A percentile compares a stretch with the other conserved stretches of the same genome.
These are phyloP conservation scores for Corythornis madagascariensis DNA, from an alignment of 2,113 vertebrate genomes.

Conservation along the genomic window DNA sequence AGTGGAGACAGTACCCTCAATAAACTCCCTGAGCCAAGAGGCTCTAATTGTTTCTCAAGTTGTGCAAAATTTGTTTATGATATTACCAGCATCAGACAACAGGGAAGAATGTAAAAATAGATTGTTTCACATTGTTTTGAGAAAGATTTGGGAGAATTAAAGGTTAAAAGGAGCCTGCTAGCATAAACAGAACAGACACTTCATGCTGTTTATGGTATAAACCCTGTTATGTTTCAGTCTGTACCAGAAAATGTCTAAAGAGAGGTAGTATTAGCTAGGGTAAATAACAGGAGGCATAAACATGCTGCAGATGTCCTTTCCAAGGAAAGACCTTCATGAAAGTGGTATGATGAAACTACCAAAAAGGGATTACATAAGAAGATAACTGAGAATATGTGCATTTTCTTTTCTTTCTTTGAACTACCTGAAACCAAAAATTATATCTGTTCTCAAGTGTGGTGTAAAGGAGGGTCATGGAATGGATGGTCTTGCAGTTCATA, in stretches of 20 bases:
- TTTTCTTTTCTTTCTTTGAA: background rate
- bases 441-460: background rate
- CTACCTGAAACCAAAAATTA: background rate
- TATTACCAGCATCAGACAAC: background rate
- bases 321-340: background rate
- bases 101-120: background rate
- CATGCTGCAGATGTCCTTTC: background rate
- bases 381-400: background rate
- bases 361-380: background rate
- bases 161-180: background rate
- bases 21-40: background rate
- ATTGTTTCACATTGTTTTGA: background rate
- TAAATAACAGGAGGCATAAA: background rate
- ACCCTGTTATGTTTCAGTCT: background rate
- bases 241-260: background rate
- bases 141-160: conserved; percentile 2
- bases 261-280: background rate
- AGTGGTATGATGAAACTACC: background rate
- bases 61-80: background rate
- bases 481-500: background rate
- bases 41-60: background rate
- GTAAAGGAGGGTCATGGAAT: background rate
- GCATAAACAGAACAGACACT: background rate
- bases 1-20: background rate
- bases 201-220: conserved; percentile 9